A percentile compares a stretch with the other conserved stretches of the same genome.
phyloP scores from a whole-genome alignment of 92 coral and sea anemone genomes.

The Phenganax subtilis region DNA sequence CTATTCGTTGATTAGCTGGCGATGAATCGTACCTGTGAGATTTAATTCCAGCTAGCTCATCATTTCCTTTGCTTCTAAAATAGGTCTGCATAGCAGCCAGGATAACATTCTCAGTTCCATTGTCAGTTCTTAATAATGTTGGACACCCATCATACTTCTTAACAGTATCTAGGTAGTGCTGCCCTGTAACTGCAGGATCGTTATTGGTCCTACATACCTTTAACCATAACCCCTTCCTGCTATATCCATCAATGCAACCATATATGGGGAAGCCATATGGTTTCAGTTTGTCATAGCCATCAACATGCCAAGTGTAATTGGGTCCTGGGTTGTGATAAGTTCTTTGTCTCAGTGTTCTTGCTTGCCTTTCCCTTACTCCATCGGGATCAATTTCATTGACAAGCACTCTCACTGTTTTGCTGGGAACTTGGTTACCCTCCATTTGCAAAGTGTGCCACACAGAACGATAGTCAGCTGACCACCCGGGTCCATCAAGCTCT shows the following conservation, averaged over 20 bases:
- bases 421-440: too few species aligned
- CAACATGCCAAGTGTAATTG: constrained; percentile 48
- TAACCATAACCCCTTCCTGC: constrained; percentile 54
- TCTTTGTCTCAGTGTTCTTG: too few species aligned
- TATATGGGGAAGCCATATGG: constrained; percentile 59
- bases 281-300: constrained; percentile 59
- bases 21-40: constrained; percentile 23
- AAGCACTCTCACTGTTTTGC: too few species aligned
- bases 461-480: too few species aligned
- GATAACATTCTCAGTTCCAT: constrained; percentile 49
- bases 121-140: constrained; percentile 45
- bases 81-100: constrained; percentile 61
- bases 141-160: constrained; percentile 51
- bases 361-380: too few species aligned
- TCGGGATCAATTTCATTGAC: too few species aligned
- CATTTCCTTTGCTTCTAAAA: neutral
- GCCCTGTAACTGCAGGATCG: constrained; percentile 50
- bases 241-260: constrained; percentile 53
- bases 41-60: neutral
- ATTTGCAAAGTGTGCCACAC: too few species aligned
- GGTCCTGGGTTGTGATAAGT: constrained; percentile 21
- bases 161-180: constrained; percentile 46
- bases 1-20: neutral
- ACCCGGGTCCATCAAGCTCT: too few species aligned
- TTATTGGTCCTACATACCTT: constrained; percentile 41